A percentile compares a stretch with the other conserved stretches of the same genome.
Evolutionary conservation across 2,797 vertebrate genomes (phyloP).

Genomic region (Botia almorhae): DNA sequence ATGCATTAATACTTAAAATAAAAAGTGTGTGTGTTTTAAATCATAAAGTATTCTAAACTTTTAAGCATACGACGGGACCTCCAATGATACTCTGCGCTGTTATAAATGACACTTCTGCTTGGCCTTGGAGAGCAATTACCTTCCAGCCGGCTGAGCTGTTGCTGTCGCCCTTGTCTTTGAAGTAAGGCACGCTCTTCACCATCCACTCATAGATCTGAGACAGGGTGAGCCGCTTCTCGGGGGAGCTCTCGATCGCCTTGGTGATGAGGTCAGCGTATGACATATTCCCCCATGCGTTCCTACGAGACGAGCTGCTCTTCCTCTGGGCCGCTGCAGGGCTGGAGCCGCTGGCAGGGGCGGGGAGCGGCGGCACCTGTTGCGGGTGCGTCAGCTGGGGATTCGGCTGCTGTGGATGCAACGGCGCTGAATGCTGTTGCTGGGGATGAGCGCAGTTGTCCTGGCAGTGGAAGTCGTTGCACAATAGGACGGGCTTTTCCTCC

Average conservation of each 20-base stretch:
- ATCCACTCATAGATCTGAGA: slow-evolving; percentile 99
- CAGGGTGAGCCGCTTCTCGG: slow-evolving; percentile 93
- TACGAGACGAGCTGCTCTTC: slow-evolving; percentile 93
- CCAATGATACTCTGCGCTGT: neutral
- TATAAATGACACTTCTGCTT: slow-evolving; percentile 1
- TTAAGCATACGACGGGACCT: neutral
- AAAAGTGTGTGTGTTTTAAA: neutral
- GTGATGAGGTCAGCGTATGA: slow-evolving; percentile 98
- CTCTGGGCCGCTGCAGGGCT: slow-evolving; percentile 78
- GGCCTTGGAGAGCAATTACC: slow-evolving; percentile 73
- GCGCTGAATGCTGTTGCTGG: slow-evolving; percentile 66
- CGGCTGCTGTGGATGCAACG: slow-evolving; percentile 70
- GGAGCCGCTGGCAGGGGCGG: slow-evolving; percentile 70
- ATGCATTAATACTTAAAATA: neutral
- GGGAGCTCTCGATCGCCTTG: slow-evolving; percentile 95
- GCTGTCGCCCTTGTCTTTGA: slow-evolving; percentile 98
- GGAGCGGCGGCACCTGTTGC: slow-evolving; percentile 80
- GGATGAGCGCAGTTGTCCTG: slow-evolving; percentile 76
- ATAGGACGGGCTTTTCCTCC: slow-evolving; percentile 68
- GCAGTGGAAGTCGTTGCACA: slow-evolving; percentile 81
- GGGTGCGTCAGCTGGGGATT: slow-evolving; percentile 73
- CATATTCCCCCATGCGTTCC: slow-evolving; percentile 98
- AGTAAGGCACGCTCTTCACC: slow-evolving; percentile 96
- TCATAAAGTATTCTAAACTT: neutral
- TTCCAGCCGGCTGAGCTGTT: slow-evolving; percentile 99